phyloP scores from a whole-genome alignment of 2,113 vertebrate genomes.

The Panurus biarmicus region DNA sequence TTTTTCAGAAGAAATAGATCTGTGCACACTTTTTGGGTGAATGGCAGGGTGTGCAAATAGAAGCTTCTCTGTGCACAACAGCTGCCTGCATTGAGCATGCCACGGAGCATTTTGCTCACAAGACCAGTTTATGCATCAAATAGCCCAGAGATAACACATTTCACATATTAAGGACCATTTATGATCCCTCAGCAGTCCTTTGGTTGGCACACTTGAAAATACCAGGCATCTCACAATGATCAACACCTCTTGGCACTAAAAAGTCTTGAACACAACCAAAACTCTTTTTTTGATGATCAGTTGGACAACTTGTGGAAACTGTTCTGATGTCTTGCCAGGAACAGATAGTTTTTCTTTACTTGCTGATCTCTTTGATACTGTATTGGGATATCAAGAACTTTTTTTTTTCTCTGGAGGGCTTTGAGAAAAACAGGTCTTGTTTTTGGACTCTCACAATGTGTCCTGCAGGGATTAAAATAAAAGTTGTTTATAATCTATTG shows the following conservation, averaged over 20 bases:
- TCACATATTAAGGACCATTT: background rate
- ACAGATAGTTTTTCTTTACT: slow-evolving; percentile 52
- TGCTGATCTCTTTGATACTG: slow-evolving; percentile 50
- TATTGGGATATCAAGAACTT: slow-evolving; percentile 34
- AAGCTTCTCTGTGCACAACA: background rate
- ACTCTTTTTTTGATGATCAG: slow-evolving; percentile 14
- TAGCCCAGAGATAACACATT: background rate
- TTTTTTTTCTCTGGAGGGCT: background rate
- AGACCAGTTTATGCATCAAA: background rate
- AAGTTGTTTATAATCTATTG: slow-evolving; percentile 57
- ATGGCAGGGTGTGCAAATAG: background rate
- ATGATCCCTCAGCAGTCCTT: background rate
- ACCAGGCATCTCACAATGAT: background rate
- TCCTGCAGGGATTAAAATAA: slow-evolving; percentile 53
- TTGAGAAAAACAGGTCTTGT: slow-evolving; percentile 39
- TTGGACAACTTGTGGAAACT: slow-evolving; percentile 26
- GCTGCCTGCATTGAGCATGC: background rate
- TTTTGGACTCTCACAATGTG: slow-evolving; percentile 8
- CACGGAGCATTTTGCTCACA: background rate
- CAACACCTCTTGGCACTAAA: slow-evolving; percentile 12
- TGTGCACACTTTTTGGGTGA: background rate
- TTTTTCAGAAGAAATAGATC: background rate
- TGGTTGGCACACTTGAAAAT: slow-evolving; percentile 12
- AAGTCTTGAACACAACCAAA: background rate
- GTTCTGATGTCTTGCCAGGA: slow-evolving; percentile 47